These are phyloP conservation scores for Hozukius guyotensis DNA, from an alignment of 2,797 vertebrate species.

Conservation along the genomic window DNA sequence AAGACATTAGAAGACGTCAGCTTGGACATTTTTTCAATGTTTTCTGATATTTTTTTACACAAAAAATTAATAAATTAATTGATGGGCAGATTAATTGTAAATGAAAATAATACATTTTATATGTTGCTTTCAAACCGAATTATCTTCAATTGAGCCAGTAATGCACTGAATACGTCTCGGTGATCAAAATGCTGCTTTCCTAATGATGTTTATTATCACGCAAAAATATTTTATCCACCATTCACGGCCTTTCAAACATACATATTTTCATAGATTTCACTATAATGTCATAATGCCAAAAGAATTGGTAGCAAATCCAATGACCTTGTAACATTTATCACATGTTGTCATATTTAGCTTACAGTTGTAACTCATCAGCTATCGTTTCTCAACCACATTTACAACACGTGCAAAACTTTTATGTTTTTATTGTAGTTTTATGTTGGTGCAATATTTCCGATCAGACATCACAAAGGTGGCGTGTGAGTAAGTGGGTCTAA, in stretches of 20 bases:
- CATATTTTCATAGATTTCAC: neutral
- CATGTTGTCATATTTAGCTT: neutral
- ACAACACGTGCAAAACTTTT: neutral
- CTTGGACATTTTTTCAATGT: neutral
- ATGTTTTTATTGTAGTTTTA: neutral
- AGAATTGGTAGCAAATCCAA: neutral
- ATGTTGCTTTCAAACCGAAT: neutral
- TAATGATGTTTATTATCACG: neutral
- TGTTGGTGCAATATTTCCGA: neutral
- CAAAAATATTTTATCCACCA: neutral
- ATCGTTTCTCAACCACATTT: neutral
- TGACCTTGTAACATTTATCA: neutral
- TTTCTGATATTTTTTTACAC: neutral
- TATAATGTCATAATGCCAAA: neutral
- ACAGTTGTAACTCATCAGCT: neutral
- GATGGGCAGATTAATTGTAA: neutral
- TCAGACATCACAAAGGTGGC: neutral
- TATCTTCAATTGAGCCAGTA: neutral
- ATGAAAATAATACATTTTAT: neutral
- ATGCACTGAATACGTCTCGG: neutral
- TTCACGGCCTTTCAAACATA: neutral
- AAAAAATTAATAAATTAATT: neutral
- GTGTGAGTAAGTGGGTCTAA: no score
- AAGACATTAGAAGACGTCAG: neutral
- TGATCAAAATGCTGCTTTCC: neutral